Conservation (phyloP, 23 tunicate species). For the Ciona savignyi region DNA sequence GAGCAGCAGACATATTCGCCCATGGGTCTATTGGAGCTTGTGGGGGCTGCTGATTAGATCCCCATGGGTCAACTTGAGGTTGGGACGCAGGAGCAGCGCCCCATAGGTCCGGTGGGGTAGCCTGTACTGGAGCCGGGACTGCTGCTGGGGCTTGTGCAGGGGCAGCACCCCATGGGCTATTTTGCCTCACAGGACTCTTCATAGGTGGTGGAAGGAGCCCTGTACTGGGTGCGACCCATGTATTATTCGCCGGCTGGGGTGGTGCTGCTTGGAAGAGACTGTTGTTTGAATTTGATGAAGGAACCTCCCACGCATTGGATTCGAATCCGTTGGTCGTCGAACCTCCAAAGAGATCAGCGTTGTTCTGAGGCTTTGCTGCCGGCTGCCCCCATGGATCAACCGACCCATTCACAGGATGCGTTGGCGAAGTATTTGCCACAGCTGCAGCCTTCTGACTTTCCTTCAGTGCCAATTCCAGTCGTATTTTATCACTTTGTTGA, state of each 20-base stretch:
- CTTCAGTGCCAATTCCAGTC: conserved; percentile 64
- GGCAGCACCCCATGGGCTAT: conserved; percentile 12
- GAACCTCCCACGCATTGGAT: conserved; percentile 24
- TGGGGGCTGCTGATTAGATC: background rate
- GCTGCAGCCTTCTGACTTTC: conserved; percentile 29
- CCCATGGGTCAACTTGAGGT: conserved; percentile 10
- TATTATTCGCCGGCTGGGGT: conserved; percentile 17
- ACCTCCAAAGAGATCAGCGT: background rate
- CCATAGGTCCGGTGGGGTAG: conserved; percentile 35
- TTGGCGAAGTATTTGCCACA: background rate
- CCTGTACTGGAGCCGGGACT: background rate
- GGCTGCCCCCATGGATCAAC: conserved; percentile 59
- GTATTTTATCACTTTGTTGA: conserved; percentile 24
- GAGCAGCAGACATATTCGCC: background rate
- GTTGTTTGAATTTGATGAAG: conserved; percentile 7
- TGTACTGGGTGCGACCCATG: conserved; percentile 43
- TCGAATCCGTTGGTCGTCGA: conserved; percentile 7
- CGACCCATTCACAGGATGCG: conserved; percentile 2
- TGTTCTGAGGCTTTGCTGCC: background rate
- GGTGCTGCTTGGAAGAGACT: background rate
- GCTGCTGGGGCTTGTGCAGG: conserved; percentile 3
- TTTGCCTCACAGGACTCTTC: background rate
- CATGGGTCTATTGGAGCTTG: background rate
- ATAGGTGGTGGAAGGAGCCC: conserved; percentile 11
- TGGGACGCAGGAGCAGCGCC: conserved; percentile 5